phyloP scores from a whole-genome alignment of 2,113 vertebrate genomes.

The Hydropotes inermis region DNA sequence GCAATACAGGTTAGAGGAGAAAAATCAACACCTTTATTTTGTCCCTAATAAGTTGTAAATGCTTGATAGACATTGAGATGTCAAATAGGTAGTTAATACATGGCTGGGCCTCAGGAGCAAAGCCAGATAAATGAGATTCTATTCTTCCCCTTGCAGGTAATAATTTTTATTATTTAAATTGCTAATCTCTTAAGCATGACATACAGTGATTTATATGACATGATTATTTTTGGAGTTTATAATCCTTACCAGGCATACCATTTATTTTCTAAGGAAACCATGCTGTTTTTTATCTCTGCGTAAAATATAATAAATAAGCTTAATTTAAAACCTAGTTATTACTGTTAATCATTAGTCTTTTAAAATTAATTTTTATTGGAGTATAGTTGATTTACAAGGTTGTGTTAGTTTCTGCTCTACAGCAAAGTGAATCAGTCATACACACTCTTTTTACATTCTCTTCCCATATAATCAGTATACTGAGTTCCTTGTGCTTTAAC shows the following conservation, averaged over 20 bases:
- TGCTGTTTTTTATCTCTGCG: not conserved
- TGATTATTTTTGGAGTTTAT: constrained; percentile 28
- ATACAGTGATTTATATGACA: not conserved
- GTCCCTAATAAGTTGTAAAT: not conserved
- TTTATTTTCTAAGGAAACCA: constrained; percentile 44
- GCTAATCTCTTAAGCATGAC: not conserved
- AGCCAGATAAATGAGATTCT: not conserved
- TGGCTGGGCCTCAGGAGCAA: not conserved
- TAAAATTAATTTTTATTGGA: not conserved
- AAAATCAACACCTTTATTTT: constrained; percentile 2
- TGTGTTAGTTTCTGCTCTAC: not conserved
- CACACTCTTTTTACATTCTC: not conserved
- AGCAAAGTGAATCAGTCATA: not conserved
- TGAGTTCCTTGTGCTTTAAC: not conserved
- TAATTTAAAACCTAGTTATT: constrained; percentile 3
- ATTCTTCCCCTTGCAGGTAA: not conserved
- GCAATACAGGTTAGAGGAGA: not conserved
- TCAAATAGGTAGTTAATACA: not conserved
- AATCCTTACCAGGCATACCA: not conserved
- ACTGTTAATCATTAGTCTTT: not conserved
- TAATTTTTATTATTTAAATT: constrained; percentile 10
- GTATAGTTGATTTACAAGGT: not conserved
- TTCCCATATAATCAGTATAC: not conserved
- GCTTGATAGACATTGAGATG: not conserved
- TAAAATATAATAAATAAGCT: not conserved